phyloP scores from a whole-genome alignment of 2,113 vertebrate genomes.

The Callithrix jacchus region DNA sequence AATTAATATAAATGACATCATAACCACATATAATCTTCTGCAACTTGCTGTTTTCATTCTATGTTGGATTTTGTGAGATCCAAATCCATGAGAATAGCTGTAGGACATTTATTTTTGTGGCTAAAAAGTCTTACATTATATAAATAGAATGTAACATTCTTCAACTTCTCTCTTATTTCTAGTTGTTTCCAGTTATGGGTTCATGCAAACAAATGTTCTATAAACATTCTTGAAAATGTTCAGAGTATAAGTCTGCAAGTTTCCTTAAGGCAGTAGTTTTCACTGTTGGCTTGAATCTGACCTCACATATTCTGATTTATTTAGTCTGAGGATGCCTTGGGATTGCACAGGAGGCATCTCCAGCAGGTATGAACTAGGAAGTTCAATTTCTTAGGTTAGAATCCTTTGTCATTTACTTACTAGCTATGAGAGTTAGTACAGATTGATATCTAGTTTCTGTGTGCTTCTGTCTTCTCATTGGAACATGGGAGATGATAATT shows the following conservation, averaged over 20 bases:
- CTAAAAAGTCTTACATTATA: background rate
- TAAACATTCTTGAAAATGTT: background rate
- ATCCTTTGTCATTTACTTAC: background rate
- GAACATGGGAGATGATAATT: background rate
- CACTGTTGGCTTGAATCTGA: background rate
- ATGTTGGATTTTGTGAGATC: background rate
- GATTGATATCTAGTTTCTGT: background rate
- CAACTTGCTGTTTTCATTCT: background rate
- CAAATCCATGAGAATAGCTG: background rate
- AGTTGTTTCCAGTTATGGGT: background rate
- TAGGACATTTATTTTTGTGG: slow-evolving; percentile 20
- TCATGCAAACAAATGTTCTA: background rate
- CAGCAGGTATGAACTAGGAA: background rate
- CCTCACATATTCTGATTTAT: background rate
- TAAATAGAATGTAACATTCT: background rate
- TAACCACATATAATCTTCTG: background rate
- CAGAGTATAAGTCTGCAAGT: background rate
- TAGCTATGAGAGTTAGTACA: background rate
- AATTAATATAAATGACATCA: slow-evolving; percentile 11
- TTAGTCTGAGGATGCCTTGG: background rate
- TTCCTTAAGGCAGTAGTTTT: background rate
- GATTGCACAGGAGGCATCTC: background rate
- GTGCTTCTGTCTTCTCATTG: background rate
- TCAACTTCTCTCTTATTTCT: background rate
- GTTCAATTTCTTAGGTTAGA: background rate